These are phyloP conservation scores for Gortyna flavago DNA, from an alignment of 2,888 invertebrate genomes.

Conservation along the genomic window DNA sequence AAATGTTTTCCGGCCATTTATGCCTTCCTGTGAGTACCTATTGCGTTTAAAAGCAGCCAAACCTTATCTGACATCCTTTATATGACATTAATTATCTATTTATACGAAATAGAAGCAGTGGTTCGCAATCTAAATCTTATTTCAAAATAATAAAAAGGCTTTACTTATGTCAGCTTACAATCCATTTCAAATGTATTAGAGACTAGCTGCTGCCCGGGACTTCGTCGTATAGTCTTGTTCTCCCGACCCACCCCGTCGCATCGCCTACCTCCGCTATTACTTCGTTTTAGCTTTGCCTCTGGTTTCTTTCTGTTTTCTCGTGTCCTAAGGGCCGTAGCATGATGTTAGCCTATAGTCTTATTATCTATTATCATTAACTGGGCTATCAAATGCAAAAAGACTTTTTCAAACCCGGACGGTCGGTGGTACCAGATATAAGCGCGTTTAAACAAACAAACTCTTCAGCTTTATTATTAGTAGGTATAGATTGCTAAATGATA, in stretches of 20 bases:
- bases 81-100: slow-evolving; percentile 20
- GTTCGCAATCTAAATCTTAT: slow-evolving; percentile 22
- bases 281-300: neutral
- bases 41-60: slow-evolving; percentile 21
- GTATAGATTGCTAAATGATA: neutral
- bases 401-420: neutral
- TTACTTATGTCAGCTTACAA: neutral
- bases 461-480: neutral
- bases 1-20: slow-evolving; percentile 43
- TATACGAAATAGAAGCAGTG: slow-evolving; percentile 2
- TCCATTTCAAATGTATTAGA: neutral
- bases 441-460: neutral
- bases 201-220: too few species aligned
- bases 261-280: neutral
- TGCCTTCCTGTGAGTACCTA: slow-evolving; percentile 14
- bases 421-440: neutral
- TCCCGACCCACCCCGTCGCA: neutral
- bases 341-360: neutral
- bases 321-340: neutral
- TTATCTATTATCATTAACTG: neutral
- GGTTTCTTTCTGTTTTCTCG: too few species aligned
- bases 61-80: slow-evolving; percentile 41
- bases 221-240: too few species aligned
- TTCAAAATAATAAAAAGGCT: too few species aligned
- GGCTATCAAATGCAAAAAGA: neutral